A percentile compares a stretch with the other conserved stretches of the same genome.
Conservation (phyloP, 2,888 invertebrate species). For the Harpalus rubripes region DNA sequence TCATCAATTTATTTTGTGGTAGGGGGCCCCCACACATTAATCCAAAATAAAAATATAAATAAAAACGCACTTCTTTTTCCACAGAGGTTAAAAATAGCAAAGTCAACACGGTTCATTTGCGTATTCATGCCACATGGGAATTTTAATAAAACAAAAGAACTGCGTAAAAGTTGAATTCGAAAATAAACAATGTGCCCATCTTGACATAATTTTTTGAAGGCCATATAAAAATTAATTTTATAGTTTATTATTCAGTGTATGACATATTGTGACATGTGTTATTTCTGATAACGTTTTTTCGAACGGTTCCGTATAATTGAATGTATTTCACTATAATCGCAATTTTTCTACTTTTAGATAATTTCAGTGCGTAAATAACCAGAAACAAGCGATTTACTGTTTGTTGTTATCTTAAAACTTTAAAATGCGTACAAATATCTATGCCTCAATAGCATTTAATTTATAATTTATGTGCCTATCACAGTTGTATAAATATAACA, state of each 20-base stretch:
- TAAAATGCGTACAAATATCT: not conserved
- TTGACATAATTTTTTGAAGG: constrained; percentile 15
- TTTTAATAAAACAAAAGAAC: constrained; percentile 45
- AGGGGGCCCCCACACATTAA: no score
- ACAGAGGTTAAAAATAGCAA: constrained; percentile 5
- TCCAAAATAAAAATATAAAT: not conserved
- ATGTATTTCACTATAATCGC: not conserved
- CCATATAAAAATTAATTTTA: constrained; percentile 9
- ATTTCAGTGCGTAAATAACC: not conserved
- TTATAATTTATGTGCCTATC: not conserved
- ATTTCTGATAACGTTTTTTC: not conserved
- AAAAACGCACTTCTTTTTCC: not conserved
- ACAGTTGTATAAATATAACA: not conserved
- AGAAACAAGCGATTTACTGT: not conserved
- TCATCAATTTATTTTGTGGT: no score
- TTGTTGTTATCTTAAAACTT: not conserved
- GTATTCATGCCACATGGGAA: constrained; percentile 3
- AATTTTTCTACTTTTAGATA: not conserved
- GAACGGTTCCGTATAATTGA: constrained; percentile 5
- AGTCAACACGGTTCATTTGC: constrained; percentile 28
- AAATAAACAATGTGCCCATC: constrained; percentile 5
- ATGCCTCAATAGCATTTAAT: not conserved
- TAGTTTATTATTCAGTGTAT: constrained; percentile 17
- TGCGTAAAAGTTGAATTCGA: constrained; percentile 1
- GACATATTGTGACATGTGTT: constrained; percentile 33